Evolutionary conservation across 2,888 invertebrate species (phyloP).

Genomic region (Marasmarcha lunaedactyla): DNA sequence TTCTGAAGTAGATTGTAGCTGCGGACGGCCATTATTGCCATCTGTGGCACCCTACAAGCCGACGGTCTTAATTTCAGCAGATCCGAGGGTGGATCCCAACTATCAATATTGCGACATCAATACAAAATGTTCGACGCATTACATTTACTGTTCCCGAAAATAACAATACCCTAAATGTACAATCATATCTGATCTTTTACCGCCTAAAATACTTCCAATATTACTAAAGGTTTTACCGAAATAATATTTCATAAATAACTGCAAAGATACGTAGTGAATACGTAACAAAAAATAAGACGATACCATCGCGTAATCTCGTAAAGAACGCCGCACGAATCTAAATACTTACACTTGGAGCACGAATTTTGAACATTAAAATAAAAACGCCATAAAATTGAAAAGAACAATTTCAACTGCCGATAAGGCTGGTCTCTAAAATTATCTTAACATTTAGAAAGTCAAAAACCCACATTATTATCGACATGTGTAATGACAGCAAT

Average conservation of each 20-base stretch:
- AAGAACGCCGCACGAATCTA: background rate
- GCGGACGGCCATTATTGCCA: conserved; percentile 42
- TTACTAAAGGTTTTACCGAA: too few relatives aligned
- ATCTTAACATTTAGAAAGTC: background rate
- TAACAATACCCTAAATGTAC: too few relatives aligned
- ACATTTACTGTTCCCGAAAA: too few relatives aligned
- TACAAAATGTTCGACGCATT: conserved; percentile 19
- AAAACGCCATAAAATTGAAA: background rate
- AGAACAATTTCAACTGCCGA: background rate
- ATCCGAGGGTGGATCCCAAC: conserved; percentile 48
- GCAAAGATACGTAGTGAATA: too few relatives aligned
- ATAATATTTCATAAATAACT: too few relatives aligned
- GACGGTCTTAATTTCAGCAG: conserved; percentile 53
- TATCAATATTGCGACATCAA: conserved; percentile 45
- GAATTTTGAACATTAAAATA: too few relatives aligned
- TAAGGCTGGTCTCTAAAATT: background rate
- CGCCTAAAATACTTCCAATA: too few relatives aligned
- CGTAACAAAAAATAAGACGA: background rate
- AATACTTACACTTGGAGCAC: background rate
- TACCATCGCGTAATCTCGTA: background rate
- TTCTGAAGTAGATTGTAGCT: background rate
- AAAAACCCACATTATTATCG: conserved; percentile 20
- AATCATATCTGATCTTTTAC: too few relatives aligned
- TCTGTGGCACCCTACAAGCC: conserved; percentile 61
- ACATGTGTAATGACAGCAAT: conserved; percentile 48